phyloP scores from a whole-genome alignment of 2,797 vertebrate species.

The Fringilla coelebs region DNA sequence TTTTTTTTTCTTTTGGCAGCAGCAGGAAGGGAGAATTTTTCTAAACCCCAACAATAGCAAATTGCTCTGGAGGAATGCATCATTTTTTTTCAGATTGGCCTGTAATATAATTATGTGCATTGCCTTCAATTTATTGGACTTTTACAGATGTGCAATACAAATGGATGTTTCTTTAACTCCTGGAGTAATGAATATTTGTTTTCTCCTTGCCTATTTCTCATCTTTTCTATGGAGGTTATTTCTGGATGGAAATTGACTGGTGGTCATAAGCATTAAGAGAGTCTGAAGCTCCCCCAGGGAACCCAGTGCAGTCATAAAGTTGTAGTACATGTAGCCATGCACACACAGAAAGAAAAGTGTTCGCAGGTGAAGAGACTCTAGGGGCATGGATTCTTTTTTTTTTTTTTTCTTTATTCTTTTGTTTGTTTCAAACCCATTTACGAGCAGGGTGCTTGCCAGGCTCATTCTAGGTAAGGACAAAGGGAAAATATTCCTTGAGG shows the following conservation, averaged over 20 bases:
- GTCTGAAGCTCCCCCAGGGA: conserved; percentile 5
- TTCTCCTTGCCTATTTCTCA: conserved; percentile 11
- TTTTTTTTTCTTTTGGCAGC: not conserved
- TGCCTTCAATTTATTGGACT: conserved; percentile 49
- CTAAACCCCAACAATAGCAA: conserved; percentile 7
- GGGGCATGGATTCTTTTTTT: not conserved
- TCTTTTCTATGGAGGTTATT: conserved; percentile 27
- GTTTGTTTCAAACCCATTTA: not conserved
- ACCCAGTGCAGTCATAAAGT: not conserved
- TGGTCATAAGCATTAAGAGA: conserved; percentile 47
- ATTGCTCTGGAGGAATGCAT: conserved; percentile 13
- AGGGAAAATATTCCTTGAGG: not conserved
- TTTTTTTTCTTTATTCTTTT: not conserved
- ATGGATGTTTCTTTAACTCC: conserved; percentile 38
- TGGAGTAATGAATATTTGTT: conserved; percentile 49
- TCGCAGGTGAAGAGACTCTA: not conserved
- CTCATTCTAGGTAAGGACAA: not conserved
- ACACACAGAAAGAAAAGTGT: conserved; percentile 14
- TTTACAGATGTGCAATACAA: conserved; percentile 46
- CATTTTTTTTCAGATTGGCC: conserved; percentile 29
- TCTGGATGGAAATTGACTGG: conserved; percentile 39
- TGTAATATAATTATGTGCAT: conserved; percentile 14
- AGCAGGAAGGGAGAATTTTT: conserved; percentile 12
- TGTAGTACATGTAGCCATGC: conserved; percentile 2
- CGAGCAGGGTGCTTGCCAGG: not conserved